Evolutionary conservation across 2,888 invertebrate genomes (phyloP), one percentile per base, ranked within the genome.

Genomic region (Microplitis manilae): DNA sequence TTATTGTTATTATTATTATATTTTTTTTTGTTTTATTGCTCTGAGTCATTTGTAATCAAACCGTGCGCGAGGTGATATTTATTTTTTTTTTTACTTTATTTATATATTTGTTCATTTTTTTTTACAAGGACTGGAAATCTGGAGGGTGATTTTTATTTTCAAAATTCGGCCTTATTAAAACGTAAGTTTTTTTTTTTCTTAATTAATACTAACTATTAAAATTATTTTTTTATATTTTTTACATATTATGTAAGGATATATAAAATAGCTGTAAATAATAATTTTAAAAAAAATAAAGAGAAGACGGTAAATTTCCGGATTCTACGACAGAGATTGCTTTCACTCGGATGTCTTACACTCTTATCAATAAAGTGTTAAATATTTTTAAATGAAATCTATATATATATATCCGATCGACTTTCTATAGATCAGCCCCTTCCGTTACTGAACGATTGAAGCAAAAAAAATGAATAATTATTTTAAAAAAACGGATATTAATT

Each of bases 221-320:
- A 17, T 17, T 68, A 8, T 41, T 41, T 50, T 50, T 9, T 9
- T 13, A 50, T 7, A 30, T 30, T 30, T 30, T 20, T 20, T 1
- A 20, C 20, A 20, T 1, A 20, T 30, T 30, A 30, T 30, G 30
- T 4, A 30, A 30, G 30, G 30, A 30, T 4, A 4, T 20, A 20
- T 30, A 30, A 30, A 30, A 30, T 30, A 65, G 8, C 6, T 1
- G 8, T 30, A 38, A 65, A 64, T 6, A 9, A 65, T 7, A 20
- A 4, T 68, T 39, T 20, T 30, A 70, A 30, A 70, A 59, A 59
- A 59, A 17, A n/a, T 70, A 40, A 9, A 15, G 15, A 62, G 9
- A 71, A 61, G 61, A 38, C 50, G 38, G 61, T 5, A 62, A 62
- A 38, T 65, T 73, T 73, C 73, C 64, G 73, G 50, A 73, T 62